phyloP scores from a whole-genome alignment of 2,797 vertebrate species.

The Notolabrus celidotus region DNA sequence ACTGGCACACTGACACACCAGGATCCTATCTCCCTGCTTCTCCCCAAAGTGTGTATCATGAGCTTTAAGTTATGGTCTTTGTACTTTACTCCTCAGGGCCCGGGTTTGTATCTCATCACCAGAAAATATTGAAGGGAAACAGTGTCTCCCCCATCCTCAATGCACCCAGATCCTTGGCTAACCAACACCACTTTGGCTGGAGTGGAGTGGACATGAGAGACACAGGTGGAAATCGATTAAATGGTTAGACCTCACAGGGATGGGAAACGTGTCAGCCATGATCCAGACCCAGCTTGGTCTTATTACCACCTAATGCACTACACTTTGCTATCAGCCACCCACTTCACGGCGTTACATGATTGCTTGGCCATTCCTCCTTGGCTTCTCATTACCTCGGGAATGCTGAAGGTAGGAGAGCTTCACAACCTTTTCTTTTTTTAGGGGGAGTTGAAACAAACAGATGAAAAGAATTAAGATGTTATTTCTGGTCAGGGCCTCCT shows the following conservation, averaged over 20 bases:
- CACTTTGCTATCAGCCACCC: constrained; percentile 40
- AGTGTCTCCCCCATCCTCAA: neutral
- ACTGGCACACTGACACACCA: too few relatives aligned
- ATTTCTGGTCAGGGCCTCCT: too few relatives aligned
- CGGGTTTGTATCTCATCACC: too few relatives aligned
- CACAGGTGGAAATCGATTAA: constrained; percentile 77
- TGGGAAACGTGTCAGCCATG: constrained; percentile 69
- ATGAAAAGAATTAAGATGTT: neutral
- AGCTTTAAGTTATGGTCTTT: too few relatives aligned
- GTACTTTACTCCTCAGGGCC: too few relatives aligned
- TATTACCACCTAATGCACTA: constrained; percentile 71
- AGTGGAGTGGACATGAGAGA: constrained; percentile 50
- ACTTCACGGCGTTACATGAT: constrained; percentile 46
- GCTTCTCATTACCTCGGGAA: constrained; percentile 59
- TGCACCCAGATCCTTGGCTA: constrained; percentile 10
- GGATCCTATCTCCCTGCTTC: too few relatives aligned
- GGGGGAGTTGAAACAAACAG: constrained; percentile 41
- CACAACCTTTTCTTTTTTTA: constrained; percentile 23
- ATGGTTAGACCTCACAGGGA: constrained; percentile 68
- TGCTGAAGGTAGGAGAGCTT: constrained; percentile 46
- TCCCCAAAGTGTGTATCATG: too few relatives aligned
- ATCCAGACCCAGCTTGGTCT: constrained; percentile 65
- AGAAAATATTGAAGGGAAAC: neutral
- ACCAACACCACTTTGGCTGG: constrained; percentile 16
- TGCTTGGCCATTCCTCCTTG: constrained; percentile 58